A percentile compares a stretch with the other conserved stretches of the same genome.
These are phyloP conservation scores for Acrobasis repandana DNA, from an alignment of 2,888 invertebrate genomes.

Conservation along the genomic window DNA sequence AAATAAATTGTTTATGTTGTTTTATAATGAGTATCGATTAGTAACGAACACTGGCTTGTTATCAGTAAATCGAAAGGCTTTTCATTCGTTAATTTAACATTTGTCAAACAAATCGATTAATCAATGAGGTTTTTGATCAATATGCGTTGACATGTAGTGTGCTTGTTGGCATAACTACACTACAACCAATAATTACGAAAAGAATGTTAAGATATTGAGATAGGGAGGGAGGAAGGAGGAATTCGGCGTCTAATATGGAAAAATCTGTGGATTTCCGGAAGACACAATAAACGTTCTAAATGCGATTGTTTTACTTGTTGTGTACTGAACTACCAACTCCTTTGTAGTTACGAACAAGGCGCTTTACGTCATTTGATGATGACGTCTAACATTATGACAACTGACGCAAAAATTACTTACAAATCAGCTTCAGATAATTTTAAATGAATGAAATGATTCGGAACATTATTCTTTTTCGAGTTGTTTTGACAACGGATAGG, in stretches of 20 bases:
- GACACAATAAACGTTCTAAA: too few species aligned
- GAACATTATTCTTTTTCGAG: conserved; percentile 39
- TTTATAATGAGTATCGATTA: conserved; percentile 7
- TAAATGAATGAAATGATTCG: not conserved
- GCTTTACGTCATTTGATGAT: not conserved
- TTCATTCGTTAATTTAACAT: conserved; percentile 1
- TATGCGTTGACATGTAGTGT: not conserved
- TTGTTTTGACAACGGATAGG: conserved; percentile 45
- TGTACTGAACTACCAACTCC: too few species aligned
- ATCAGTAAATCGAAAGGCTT: not conserved
- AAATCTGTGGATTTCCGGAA: too few species aligned
- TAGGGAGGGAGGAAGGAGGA: too few species aligned
- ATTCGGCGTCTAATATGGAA: too few species aligned
- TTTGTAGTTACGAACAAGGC: not conserved
- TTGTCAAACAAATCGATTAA: not conserved
- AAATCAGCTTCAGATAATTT: not conserved
- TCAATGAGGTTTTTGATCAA: not conserved
- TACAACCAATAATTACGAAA: too few species aligned
- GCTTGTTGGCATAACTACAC: too few species aligned
- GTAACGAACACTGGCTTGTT: not conserved
- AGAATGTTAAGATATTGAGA: too few species aligned
- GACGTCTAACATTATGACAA: not conserved
- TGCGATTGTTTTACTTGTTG: too few species aligned
- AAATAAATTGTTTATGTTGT: conserved; percentile 21
- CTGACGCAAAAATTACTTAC: conserved; percentile 19